phyloP scores from a whole-genome alignment of 2,797 vertebrate genomes.

The Taeniopygia guttata region DNA sequence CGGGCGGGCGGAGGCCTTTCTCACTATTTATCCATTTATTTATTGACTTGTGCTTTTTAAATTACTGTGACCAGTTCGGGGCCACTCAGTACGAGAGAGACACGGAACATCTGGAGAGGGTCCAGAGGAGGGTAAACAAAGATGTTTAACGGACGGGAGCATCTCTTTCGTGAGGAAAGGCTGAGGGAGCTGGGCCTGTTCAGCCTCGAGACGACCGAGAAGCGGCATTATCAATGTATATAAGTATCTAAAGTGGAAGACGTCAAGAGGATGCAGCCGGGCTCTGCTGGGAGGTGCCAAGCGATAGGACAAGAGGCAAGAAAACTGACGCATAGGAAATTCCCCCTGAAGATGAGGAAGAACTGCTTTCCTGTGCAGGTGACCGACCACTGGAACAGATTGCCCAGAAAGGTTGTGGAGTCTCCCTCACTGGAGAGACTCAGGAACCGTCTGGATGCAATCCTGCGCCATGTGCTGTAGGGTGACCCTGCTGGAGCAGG shows the following conservation, averaged over 20 bases:
- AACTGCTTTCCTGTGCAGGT: not conserved
- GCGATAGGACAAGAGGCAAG: not conserved
- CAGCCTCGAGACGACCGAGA: not conserved
- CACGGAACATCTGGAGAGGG: not conserved
- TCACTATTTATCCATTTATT: not conserved
- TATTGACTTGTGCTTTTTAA: not conserved
- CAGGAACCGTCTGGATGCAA: not conserved
- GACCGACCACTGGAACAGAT: not conserved
- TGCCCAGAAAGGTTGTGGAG: not conserved
- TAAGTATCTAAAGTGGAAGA: not conserved
- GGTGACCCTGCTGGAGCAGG: no score
- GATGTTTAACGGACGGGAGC: not conserved
- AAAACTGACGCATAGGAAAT: not conserved
- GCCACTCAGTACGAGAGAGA: not conserved
- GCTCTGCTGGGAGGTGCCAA: not conserved
- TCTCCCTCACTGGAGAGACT: not conserved
- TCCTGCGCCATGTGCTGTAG: not conserved
- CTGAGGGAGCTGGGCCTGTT: not conserved
- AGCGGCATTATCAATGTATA: rapidly evolving
- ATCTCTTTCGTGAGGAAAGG: not conserved
- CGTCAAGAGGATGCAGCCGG: not conserved
- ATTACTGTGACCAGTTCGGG: not conserved
- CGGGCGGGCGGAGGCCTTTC: no score
- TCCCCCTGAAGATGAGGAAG: not conserved
- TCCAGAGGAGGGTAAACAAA: not conserved